Base-by-base conservation (phyloP, 2,888 invertebrate species). In the Eupithecia inturbata region DNA sequence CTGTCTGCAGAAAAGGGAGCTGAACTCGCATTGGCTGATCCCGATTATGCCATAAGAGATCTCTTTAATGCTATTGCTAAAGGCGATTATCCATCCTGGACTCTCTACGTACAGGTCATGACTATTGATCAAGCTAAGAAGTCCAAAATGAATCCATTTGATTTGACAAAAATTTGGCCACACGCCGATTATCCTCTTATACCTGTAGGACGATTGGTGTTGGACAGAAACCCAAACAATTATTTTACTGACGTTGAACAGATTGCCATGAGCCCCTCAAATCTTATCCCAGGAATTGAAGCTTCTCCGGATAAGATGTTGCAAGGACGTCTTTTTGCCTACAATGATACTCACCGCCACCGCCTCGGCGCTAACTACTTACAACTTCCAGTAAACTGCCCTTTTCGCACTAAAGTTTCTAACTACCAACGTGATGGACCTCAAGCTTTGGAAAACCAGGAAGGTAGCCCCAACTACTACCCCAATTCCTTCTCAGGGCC, bases 401-500 rank as follows among this genome's bases (percentile, higher is more conserved):
- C 99, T 0, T 99, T 96, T 94, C 94, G 96, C 77, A 95, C 96
- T 0, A 91, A 95, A 19, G 91, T 95, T 0, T 89, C 95, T 36
- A 98, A 98, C 89, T 99, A 97, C 86, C 98, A 99, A 91, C 96
- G 99, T 41, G 99, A 99, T 89, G 99, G 99, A 0, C 96, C 96
- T 5, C 97, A 97, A 95, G 95, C 95, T 68, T 95, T 96, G 9
- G 91, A 96, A 81, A 98, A 98, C 89, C 98, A 98, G 90, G 97
- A 96, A 7, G 97, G 97, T n/a, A 97, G 97, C 5, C 99, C 99
- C 1, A 99, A 99, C 91, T 99, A 99, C 89, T 98, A 96, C 95
- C 99, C 99, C 0, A 99, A 99, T 95, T 99, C 98, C 77, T 99
- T 99, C 92, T 95, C 96, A 77, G 99, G 99, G 0, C 98, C 99